Evolutionary conservation across 2,113 vertebrate species (phyloP).

Genomic region (Guaruba guarouba): DNA sequence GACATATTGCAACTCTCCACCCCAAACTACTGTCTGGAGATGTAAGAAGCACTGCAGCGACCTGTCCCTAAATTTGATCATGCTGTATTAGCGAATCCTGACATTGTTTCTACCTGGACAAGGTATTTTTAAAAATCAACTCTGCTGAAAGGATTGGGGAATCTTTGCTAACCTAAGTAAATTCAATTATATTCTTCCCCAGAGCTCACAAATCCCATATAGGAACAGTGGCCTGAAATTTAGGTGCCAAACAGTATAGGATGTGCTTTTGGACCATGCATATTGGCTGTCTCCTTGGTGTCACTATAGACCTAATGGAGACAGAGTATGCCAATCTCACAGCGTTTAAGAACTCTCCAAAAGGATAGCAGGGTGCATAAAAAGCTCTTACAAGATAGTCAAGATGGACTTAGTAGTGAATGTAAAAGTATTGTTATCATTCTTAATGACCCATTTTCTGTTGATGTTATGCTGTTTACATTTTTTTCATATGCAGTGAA

Average conservation of each 20-base stretch:
- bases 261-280: neutral
- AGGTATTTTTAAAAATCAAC: neutral
- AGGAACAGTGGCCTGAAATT: neutral
- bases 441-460: neutral
- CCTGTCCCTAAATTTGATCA: neutral
- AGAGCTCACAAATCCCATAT: neutral
- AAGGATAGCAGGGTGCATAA: neutral
- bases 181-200: neutral
- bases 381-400: neutral
- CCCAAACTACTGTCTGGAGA: neutral
- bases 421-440: neutral
- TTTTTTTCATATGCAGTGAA: neutral
- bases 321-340: neutral
- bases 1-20: neutral
- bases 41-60: neutral
- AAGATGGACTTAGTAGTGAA: neutral
- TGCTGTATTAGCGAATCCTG: neutral
- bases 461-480: neutral
- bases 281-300: neutral
- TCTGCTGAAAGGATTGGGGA: neutral
- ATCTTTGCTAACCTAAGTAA: neutral
- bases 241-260: neutral
- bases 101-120: neutral
- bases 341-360: neutral
- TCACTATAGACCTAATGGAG: neutral